Evolutionary conservation across 1,140 invertebrate genomes (phyloP), one percentile per base, ranked within the genome.

Genomic region (Drosophila tani): DNA sequence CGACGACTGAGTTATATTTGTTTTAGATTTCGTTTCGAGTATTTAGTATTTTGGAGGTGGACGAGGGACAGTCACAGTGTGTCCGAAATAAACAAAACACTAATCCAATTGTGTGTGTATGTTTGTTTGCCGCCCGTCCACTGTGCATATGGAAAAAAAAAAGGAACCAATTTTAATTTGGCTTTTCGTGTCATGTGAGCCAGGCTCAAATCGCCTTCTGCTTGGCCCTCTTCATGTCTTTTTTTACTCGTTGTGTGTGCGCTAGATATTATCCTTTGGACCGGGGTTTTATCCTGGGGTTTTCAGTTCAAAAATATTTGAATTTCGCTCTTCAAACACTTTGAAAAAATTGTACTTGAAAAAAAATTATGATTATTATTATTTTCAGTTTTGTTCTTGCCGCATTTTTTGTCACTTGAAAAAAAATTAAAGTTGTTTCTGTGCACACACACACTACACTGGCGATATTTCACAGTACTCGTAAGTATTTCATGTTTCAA

Each of bases 61-160:
- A 66, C 63, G 63, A 66, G 63, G 63, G 38, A 65, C 51, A 58
- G 51, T 64, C 24, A 64, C 62, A 43, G 56, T 62, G 63, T 19
- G 49, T 76, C 49, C 71, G 62, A 75, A 76, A 41, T 79, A 81
- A 91, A 88, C 90, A 90, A 88, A 86, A 91, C 88, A 91, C 88
- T 91, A 91, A 91, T 91, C 88, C 88, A 91, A 80, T 78, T 78
- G 79, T 83, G 88, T 85, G 88, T 91, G 90, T 90, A 81, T 91
- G 88, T 91, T 85, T 81, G 49, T 77, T 79, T 47, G 68, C 64
- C 45, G 57, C 81, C 53, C 64, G 60, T 64, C 66, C 62, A 76
- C 60, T 56, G 56, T 57, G 14, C 35, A 53, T 53, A 32, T 43
- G 14, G 17, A 47, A 29, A 29, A 59, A 75, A 40, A 75, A 77